phyloP scores from a whole-genome alignment of 1,140 invertebrate species.

The Chelonus insularis region DNA sequence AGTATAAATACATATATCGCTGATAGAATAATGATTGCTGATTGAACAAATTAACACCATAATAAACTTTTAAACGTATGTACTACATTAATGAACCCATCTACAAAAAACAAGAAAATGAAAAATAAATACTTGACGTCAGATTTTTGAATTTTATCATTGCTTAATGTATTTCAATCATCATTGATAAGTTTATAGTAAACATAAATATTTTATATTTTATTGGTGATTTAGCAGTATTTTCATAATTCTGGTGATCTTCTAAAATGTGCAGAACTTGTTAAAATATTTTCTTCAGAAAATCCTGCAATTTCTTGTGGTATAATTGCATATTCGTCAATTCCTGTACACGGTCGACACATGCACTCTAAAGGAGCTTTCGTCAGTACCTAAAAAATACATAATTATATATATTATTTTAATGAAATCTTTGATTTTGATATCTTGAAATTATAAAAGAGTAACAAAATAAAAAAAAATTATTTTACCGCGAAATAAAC shows the following conservation, averaged over 20 bases:
- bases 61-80: slow-evolving; percentile 27
- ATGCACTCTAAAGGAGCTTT: slow-evolving; percentile 91
- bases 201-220: neutral
- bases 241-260: slow-evolving; percentile 60
- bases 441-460: too few species aligned
- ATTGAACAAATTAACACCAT: slow-evolving; percentile 37
- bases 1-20: slow-evolving; percentile 34
- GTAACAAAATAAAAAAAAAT: too few species aligned
- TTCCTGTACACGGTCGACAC: slow-evolving; percentile 87
- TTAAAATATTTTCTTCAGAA: slow-evolving; percentile 75
- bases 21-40: slow-evolving; percentile 33
- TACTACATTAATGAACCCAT: slow-evolving; percentile 35
- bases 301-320: slow-evolving; percentile 89
- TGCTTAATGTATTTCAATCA: too few species aligned
- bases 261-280: slow-evolving; percentile 69
- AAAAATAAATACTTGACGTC: slow-evolving; percentile 35
- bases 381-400: slow-evolving; percentile 71
- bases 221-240: slow-evolving; percentile 18
- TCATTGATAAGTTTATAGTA: too few species aligned
- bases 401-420: neutral
- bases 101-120: slow-evolving; percentile 35
- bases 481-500: too few species aligned
- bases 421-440: too few species aligned
- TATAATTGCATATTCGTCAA: slow-evolving; percentile 84
- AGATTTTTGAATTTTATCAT: slow-evolving; percentile 3